Conservation (phyloP, 92 coral and sea anemone species). For the Epizoanthus rinbou region DNA sequence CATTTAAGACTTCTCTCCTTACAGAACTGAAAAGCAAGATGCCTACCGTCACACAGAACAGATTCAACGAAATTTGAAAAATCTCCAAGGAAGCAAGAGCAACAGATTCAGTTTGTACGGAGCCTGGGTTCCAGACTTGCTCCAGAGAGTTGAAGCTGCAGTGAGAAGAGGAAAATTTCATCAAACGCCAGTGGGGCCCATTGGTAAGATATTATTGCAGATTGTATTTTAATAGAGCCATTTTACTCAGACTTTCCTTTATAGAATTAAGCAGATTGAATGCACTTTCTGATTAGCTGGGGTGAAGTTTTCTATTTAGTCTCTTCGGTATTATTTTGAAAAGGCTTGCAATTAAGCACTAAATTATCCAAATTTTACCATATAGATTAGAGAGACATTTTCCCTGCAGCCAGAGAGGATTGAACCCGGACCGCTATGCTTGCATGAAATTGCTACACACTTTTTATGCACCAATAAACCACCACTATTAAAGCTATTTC, state of each 20-base stretch:
- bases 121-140: conserved; percentile 83
- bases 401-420: too few relatives aligned
- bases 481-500: too few relatives aligned
- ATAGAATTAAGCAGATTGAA: too few relatives aligned
- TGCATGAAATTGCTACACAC: too few relatives aligned
- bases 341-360: too few relatives aligned
- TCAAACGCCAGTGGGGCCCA: conserved; percentile 83
- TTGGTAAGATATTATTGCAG: conserved; percentile 59
- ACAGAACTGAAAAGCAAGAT: conserved; percentile 77
- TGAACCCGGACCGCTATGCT: too few relatives aligned
- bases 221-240: neutral
- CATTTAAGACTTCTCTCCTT: neutral
- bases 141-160: conserved; percentile 71
- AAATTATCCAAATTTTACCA: too few relatives aligned
- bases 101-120: conserved; percentile 84
- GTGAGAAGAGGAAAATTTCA: conserved; percentile 75
- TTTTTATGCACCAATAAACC: too few relatives aligned
- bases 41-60: conserved; percentile 65
- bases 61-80: conserved; percentile 61
- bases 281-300: too few relatives aligned
- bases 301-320: neutral
- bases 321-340: too few relatives aligned
- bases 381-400: too few relatives aligned
- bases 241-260: too few relatives aligned
- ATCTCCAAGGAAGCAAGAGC: conserved; percentile 78